phyloP scores from a whole-genome alignment of 1,140 invertebrate genomes.

The Drosophila murphyi region DNA sequence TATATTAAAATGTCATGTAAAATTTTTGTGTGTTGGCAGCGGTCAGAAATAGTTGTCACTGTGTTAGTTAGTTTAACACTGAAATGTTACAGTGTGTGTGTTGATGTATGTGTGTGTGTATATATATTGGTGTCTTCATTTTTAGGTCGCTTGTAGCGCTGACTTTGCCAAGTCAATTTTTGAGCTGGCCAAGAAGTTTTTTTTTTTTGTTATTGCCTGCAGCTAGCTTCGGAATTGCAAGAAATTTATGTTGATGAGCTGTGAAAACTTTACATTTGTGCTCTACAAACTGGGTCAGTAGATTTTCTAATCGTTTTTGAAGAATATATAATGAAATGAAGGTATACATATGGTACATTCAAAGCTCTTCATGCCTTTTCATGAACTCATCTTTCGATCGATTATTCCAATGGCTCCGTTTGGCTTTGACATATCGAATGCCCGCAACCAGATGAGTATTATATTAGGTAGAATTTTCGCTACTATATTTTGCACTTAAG shows the following conservation, averaged over 20 bases:
- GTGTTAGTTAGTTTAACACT: constrained; percentile 50
- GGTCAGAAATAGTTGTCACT: constrained; percentile 64
- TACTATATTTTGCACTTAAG: background rate
- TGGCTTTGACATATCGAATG: too few species aligned
- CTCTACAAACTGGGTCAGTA: constrained; percentile 19
- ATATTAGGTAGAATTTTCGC: too few species aligned
- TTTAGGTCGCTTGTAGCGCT: constrained; percentile 59
- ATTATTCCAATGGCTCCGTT: too few species aligned
- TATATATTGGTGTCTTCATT: constrained; percentile 8
- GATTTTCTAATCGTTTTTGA: constrained; percentile 21
- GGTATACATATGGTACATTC: background rate
- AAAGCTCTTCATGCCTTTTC: too few species aligned
- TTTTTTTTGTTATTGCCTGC: constrained; percentile 11
- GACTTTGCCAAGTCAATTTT: constrained; percentile 71
- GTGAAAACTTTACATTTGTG: constrained; percentile 23
- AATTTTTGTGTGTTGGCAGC: constrained; percentile 61
- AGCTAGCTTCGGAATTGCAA: constrained; percentile 21
- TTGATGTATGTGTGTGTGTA: constrained; percentile 11
- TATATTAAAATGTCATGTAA: constrained; percentile 82
- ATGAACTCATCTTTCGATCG: too few species aligned
- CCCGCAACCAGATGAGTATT: too few species aligned
- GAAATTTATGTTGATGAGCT: constrained; percentile 45
- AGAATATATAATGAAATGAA: background rate
- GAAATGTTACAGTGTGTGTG: constrained; percentile 7
- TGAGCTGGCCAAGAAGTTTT: constrained; percentile 49